These are phyloP conservation scores for Ophiodon elongatus DNA, from an alignment of 2,113 vertebrate genomes.

Conservation along the genomic window DNA sequence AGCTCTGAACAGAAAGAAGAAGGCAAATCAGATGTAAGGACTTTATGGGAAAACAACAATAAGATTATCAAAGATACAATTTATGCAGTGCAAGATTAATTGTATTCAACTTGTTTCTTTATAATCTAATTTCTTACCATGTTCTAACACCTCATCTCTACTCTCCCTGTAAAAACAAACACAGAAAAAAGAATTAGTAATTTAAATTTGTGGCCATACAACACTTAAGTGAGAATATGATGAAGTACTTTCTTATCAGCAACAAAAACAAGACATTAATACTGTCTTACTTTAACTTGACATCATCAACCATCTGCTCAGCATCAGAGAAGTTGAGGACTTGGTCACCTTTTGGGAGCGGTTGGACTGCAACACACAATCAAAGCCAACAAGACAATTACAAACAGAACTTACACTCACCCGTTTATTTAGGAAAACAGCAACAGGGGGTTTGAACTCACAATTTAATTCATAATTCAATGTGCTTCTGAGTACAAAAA, in stretches of 20 bases:
- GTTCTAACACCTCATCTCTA: conserved; percentile 93
- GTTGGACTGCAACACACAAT: conserved; percentile 89
- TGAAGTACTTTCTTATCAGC: neutral
- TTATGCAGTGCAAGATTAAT: neutral
- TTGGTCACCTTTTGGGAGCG: conserved; percentile 95
- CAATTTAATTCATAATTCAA: neutral
- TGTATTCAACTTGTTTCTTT: neutral
- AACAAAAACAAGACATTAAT: neutral
- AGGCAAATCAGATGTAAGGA: neutral
- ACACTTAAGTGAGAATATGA: neutral
- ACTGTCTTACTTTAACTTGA: conserved; percentile 91
- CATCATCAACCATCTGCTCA: conserved; percentile 95
- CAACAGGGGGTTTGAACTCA: neutral
- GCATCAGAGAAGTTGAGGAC: conserved; percentile 97
- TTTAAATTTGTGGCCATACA: neutral
- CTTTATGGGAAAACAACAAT: neutral
- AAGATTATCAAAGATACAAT: neutral
- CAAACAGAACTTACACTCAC: neutral
- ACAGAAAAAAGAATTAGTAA: neutral
- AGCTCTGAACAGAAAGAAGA: conserved; percentile 83
- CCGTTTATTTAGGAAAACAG: neutral
- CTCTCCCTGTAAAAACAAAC: conserved; percentile 84
- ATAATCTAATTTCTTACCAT: conserved; percentile 86
- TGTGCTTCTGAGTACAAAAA: neutral
- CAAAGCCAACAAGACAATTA: neutral